phyloP scores from a whole-genome alignment of 2,888 invertebrate genomes.

The Dorcus parallelipipedus region DNA sequence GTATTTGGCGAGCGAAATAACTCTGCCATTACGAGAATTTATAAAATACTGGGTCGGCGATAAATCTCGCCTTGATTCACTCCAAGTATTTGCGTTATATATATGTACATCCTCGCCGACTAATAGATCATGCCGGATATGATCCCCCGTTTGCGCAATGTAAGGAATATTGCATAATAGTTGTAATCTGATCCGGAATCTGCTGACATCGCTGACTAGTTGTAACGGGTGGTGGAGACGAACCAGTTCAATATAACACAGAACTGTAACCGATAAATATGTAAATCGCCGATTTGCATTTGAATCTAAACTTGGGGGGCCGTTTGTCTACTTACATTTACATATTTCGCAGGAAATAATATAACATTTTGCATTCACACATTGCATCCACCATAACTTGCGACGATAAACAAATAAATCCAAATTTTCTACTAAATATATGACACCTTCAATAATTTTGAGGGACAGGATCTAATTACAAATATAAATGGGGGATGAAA shows the following conservation, averaged over 20 bases:
- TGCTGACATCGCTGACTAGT: background rate
- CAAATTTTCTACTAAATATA: no score
- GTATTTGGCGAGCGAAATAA: no score
- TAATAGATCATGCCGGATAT: slow-evolving; percentile 10
- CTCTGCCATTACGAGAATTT: no score
- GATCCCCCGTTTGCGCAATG: background rate
- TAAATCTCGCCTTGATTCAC: no score
- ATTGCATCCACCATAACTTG: no score
- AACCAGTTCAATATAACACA: slow-evolving; percentile 11
- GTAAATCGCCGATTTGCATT: slow-evolving; percentile 8
- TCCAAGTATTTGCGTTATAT: no score
- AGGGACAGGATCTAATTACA: no score
- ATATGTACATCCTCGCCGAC: slow-evolving; percentile 2
- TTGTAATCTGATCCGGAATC: background rate
- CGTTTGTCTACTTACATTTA: background rate
- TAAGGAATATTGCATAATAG: background rate
- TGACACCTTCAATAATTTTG: no score
- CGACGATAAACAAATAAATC: no score
- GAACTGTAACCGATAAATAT: slow-evolving; percentile 18
- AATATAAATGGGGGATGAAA: no score
- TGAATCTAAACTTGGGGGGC: background rate
- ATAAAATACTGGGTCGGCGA: no score
- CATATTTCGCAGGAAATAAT: background rate
- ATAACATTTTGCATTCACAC: no score
- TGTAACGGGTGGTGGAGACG: background rate